These are phyloP conservation scores for Lithophane semibrunnea DNA, from an alignment of 2,888 invertebrate genomes.

Conservation along the genomic window DNA sequence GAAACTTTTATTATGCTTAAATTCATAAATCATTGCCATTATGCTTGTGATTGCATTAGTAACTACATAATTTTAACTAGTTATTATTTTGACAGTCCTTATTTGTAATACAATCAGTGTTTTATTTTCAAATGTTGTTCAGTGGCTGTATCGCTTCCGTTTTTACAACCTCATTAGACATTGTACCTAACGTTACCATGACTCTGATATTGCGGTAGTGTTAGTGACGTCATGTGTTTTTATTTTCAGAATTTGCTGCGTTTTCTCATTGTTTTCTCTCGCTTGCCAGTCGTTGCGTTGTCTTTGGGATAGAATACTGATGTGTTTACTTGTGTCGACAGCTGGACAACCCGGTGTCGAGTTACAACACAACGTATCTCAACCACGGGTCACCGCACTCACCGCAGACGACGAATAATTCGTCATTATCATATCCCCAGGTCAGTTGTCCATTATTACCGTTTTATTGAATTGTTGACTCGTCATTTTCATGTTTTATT, in stretches of 20 bases:
- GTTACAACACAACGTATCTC: constrained; percentile 85
- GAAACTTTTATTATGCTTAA: constrained; percentile 10
- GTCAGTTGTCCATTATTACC: constrained; percentile 64
- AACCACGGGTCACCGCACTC: constrained; percentile 88
- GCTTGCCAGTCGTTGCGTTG: constrained; percentile 65
- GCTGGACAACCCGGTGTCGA: constrained; percentile 86
- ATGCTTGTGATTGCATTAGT: constrained; percentile 60
- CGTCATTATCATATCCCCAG: constrained; percentile 86
- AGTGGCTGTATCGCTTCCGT: constrained; percentile 67
- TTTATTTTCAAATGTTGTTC: constrained; percentile 67
- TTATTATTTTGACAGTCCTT: constrained; percentile 54
- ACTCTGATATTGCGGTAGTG: constrained; percentile 62
- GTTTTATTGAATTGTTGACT: background rate
- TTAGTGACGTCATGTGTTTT: constrained; percentile 67
- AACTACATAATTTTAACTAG: constrained; percentile 58
- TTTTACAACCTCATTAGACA: constrained; percentile 60
- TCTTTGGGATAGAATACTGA: constrained; percentile 49
- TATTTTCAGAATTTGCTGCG: constrained; percentile 75
- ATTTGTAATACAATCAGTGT: constrained; percentile 64
- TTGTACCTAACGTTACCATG: constrained; percentile 51
- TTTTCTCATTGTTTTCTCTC: constrained; percentile 73
- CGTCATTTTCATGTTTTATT: background rate
- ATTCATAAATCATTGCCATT: constrained; percentile 50
- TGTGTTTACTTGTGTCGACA: constrained; percentile 67
- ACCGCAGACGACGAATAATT: constrained; percentile 83